phyloP scores from a whole-genome alignment of 2,888 invertebrate species.

The Harpalus rufipes region DNA sequence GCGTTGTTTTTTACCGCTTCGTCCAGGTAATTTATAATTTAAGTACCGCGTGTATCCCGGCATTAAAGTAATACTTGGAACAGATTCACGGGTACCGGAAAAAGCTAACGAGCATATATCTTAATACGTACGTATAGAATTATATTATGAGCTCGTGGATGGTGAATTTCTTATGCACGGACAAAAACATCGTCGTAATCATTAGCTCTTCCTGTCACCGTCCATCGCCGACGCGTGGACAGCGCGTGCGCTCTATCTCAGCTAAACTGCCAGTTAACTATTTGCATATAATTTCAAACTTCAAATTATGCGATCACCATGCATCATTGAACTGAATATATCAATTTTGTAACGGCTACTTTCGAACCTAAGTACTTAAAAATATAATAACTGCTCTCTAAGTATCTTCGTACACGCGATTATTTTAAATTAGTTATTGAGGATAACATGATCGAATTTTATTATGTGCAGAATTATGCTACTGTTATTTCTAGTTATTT shows the following conservation, averaged over 20 bases:
- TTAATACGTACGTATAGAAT: constrained; percentile 60
- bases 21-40: constrained; percentile 61
- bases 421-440: neutral
- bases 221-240: constrained; percentile 49
- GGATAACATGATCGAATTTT: neutral
- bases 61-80: constrained; percentile 59
- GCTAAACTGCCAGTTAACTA: constrained; percentile 6
- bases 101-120: constrained; percentile 67
- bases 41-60: constrained; percentile 40
- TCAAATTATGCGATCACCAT: constrained; percentile 14
- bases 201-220: constrained; percentile 66
- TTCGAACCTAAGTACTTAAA: neutral
- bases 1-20: constrained; percentile 20
- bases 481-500: neutral
- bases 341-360: neutral
- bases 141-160: constrained; percentile 64
- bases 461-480: neutral
- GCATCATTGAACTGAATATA: constrained; percentile 13
- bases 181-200: constrained; percentile 64
- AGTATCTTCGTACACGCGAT: neutral
- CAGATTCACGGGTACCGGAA: constrained; percentile 63
- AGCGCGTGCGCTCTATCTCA: constrained; percentile 41
- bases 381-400: neutral
- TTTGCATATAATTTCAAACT: constrained; percentile 12
- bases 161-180: constrained; percentile 64